Evolutionary conservation across 35 echinoderm and acorn worm genomes (phyloP), one percentile per base, ranked within the genome.

Genomic region (Apostichopus japonicus): DNA sequence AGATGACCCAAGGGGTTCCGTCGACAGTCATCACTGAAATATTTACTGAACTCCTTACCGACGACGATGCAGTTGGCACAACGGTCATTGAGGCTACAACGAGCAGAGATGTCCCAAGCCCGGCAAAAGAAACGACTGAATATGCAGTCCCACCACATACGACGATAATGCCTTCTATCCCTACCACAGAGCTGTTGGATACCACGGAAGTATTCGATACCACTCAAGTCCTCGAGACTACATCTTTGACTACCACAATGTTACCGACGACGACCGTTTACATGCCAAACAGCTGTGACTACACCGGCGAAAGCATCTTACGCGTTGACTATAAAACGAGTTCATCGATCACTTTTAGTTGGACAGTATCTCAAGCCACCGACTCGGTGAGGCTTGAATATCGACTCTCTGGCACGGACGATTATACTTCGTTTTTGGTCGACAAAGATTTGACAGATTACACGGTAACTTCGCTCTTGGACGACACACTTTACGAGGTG

Each of bases 401-500:
- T 16, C 57, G 86, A 72, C 56, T 63, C 5, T 67, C 86, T 10
- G 63, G 63, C 63, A 65, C 86, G 0, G 61, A 27, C 62, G 59
- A 72, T 22, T 89, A 65, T 23, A 89, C 67, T 54, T 89, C 86
- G 7, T 21, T 67, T 19, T 21, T n/a, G 3, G 61, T 89, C 23
- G 86, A 89, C 86, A 89, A 89, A 89, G 86, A 89, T 73, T 65
- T 89, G 56, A 51, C 86, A n/a, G 51, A 44, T 73, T 89, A 72
- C 67, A 89, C 86, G 62, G 25, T 89, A 23, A 52, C 86, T 16
- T 72, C 86, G 33, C 86, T 89, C 6, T n/a, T 19, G 22, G 72
- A 21, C 51, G 86, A 89, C 86, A 25, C 86, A 27, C 61, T 89
- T n/a, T 89, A 72, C 62, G 86, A 72, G 14, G 17, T 89, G 13